Conservation (phyloP, 2,797 vertebrate species). For the Scomberomorus guttatus region DNA sequence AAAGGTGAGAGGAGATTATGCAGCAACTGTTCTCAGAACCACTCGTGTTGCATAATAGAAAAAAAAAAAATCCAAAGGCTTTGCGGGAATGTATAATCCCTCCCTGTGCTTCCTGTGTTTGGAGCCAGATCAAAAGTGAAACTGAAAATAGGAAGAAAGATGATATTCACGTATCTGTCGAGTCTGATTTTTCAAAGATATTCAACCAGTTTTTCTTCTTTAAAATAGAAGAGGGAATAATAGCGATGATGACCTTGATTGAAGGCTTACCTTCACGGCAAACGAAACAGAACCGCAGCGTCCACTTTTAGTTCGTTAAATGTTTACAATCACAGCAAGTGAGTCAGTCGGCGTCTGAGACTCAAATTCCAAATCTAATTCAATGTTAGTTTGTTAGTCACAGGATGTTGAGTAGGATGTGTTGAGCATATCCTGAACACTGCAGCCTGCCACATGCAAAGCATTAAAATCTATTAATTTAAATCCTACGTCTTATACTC, state of each 20-base stretch:
- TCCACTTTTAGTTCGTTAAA: slow-evolving; percentile 15
- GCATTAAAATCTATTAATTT: slow-evolving; percentile 75
- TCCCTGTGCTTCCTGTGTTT: neutral
- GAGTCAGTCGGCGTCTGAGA: slow-evolving; percentile 41
- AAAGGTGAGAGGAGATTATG: slow-evolving; percentile 59
- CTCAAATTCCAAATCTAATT: slow-evolving; percentile 18
- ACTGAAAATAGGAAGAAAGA: slow-evolving; percentile 14
- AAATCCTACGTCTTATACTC: slow-evolving; percentile 63
- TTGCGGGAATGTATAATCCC: slow-evolving; percentile 36
- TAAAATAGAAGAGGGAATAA: slow-evolving; percentile 22
- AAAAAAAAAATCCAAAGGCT: slow-evolving; percentile 42
- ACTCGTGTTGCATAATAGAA: slow-evolving; percentile 45
- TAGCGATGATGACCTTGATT: slow-evolving; percentile 7
- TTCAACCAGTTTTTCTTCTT: slow-evolving; percentile 22
- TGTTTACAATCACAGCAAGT: slow-evolving; percentile 46
- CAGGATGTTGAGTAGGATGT: slow-evolving; percentile 68
- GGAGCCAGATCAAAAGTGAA: slow-evolving; percentile 35
- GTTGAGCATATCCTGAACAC: slow-evolving; percentile 82
- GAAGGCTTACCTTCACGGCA: slow-evolving; percentile 17
- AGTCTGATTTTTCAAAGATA: slow-evolving; percentile 12
- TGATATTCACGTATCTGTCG: slow-evolving; percentile 18
- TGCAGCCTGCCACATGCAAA: slow-evolving; percentile 56
- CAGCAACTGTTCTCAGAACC: slow-evolving; percentile 35
- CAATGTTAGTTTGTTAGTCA: slow-evolving; percentile 36
- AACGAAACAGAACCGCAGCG: slow-evolving; percentile 19